Evolutionary conservation across 2,113 vertebrate genomes (phyloP), one percentile per base, ranked within the genome.

Genomic region (Sphaerodactylus townsendi): DNA sequence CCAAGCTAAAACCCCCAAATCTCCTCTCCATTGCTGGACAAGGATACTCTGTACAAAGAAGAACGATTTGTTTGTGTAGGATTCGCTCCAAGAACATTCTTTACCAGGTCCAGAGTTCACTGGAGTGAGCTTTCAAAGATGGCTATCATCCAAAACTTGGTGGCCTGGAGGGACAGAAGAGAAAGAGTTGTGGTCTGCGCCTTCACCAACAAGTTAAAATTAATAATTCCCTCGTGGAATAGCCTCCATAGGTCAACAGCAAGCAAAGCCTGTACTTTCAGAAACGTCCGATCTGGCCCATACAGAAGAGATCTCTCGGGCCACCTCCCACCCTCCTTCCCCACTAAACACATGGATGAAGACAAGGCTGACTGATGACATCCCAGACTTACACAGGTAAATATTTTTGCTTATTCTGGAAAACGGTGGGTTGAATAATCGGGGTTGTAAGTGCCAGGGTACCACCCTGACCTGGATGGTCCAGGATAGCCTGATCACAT

Each of bases 361-460:
- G 70, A 74, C 33, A 82, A 64, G 23, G 15, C 5, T 82, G 37
- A 64, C 17, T n/a, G 81, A 64, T 35, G 70, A 82, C n/a, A 46
- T 82, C n/a, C n/a, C 53, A 10, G 28, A 82, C 21, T 25, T 10
- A 82, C 46, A 82, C 44, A 73, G 71, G 80, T 82, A 82, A 73
- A 35, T 2, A 28, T 64, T 46, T 44, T 48, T n/a, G n/a, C 33
- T 82, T 48, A 23, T n/a, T 48, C 23, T 82, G 35, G 17, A 59
- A 69, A 69, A 35, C 14, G 5, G 68, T 35, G n/a, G 64, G 30
- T 28, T 62, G 69, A 62, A 64, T 56, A 17, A 3, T 72, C n/a
- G 68, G 28, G 69, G 25, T 73, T 62, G 33, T 8, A 14, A 77
- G 35, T 30, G 4, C 15, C 53, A 7, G 53, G 44, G 9, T 44